Percentiles rank a stretch among this genome's conserved stretches.
phyloP scores from a whole-genome alignment of 1,140 invertebrate genomes.

The Drosophila asahinai region DNA sequence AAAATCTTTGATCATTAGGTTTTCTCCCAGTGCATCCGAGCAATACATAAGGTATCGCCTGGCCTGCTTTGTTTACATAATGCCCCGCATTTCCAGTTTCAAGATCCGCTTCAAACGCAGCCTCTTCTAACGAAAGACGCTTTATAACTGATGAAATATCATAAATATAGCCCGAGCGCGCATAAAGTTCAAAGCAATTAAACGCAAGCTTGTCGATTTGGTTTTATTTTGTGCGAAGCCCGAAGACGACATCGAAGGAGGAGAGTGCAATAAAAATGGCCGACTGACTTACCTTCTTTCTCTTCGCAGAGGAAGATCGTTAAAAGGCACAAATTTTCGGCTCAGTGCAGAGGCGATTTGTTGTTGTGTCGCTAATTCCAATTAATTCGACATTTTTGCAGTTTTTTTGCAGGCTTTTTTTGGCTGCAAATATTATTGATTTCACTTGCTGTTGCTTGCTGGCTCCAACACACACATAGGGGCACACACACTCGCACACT shows the following conservation, averaged over 20 bases:
- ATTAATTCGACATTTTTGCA: constrained; percentile 67
- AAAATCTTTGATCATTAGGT: neutral
- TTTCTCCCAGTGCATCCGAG: neutral
- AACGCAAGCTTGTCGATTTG: constrained; percentile 31
- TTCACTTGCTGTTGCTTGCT: constrained; percentile 58
- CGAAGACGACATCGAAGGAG: constrained; percentile 8
- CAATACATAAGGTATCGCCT: constrained; percentile 25
- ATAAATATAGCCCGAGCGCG: neutral
- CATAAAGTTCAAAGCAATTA: constrained; percentile 66
- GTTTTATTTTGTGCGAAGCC: constrained; percentile 18
- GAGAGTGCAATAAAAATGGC: constrained; percentile 72
- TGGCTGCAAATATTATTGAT: constrained; percentile 63
- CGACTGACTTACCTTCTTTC: constrained; percentile 75
- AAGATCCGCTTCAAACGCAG: constrained; percentile 31
- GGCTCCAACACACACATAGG: constrained; percentile 35
- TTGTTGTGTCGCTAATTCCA: constrained; percentile 37
- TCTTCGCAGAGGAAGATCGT: constrained; percentile 39
- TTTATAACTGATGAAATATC: constrained; percentile 22
- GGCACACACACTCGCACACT: constrained; percentile 47
- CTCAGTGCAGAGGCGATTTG: constrained; percentile 25
- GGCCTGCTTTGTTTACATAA: constrained; percentile 37
- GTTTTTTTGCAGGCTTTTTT: constrained; percentile 44
- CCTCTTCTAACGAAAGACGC: constrained; percentile 40
- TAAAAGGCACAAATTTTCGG: constrained; percentile 37
- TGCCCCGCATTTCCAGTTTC: constrained; percentile 53